These are phyloP conservation scores for Neopipo cinnamomea DNA, from an alignment of 2,113 vertebrate genomes.

Conservation along the genomic window DNA sequence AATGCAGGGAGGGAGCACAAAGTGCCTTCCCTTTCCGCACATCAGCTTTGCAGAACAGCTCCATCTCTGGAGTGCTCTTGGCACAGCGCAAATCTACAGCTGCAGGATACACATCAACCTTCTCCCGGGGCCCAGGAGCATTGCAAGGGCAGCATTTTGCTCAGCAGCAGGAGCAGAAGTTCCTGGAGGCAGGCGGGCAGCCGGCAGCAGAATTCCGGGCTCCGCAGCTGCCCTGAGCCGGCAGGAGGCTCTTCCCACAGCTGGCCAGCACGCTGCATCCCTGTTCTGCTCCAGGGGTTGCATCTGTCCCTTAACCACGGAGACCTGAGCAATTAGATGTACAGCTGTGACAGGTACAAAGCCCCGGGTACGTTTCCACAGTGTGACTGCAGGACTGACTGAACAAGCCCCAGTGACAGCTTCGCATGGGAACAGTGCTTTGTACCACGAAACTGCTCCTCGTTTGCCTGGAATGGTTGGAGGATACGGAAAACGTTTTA, in stretches of 20 bases:
- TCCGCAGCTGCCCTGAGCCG: neutral
- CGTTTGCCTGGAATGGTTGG: neutral
- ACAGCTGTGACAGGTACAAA: neutral
- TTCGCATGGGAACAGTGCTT: neutral
- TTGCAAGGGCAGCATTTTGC: neutral
- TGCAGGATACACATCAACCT: neutral
- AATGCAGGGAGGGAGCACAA: rapidly evolving
- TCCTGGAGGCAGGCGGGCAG: neutral
- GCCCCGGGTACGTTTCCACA: rapidly evolving
- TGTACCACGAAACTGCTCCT: neutral
- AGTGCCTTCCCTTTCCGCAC: neutral
- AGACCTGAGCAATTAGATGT: neutral
- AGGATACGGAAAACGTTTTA: neutral
- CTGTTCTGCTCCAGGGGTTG: neutral
- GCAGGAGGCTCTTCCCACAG: neutral
- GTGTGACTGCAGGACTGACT: neutral
- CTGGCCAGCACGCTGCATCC: neutral
- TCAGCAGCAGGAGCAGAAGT: neutral
- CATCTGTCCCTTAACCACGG: neutral
- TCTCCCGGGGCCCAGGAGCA: neutral
- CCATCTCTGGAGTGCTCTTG: neutral
- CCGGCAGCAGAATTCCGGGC: neutral
- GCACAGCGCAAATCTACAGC: neutral
- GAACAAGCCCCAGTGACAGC: neutral
- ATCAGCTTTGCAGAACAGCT: rapidly evolving